Evolutionary conservation across 2,888 invertebrate species (phyloP).

Genomic region (Sycophila texana): DNA sequence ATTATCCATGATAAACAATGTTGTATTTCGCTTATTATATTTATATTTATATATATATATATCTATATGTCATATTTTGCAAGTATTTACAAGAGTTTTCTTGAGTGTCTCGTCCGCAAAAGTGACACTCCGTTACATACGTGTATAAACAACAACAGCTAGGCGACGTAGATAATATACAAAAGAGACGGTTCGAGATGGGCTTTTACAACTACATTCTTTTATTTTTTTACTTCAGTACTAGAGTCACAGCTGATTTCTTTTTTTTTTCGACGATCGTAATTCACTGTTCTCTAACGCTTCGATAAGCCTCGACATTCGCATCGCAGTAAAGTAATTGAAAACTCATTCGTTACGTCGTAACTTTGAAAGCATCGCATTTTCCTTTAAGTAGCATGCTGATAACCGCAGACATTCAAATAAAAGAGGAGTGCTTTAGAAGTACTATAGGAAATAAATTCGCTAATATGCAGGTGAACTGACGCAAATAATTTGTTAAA

Average conservation of each 20-base stretch:
- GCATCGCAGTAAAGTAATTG: too few species aligned
- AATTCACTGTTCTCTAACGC: constrained; percentile 19
- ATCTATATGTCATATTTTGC: constrained; percentile 56
- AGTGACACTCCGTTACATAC: constrained; percentile 58
- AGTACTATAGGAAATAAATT: constrained; percentile 19
- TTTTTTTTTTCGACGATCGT: constrained; percentile 32
- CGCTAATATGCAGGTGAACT: not conserved
- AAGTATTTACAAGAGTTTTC: constrained; percentile 65
- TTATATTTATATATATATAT: constrained; percentile 44
- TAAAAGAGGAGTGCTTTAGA: constrained; percentile 17
- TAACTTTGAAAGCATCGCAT: too few species aligned
- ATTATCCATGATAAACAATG: constrained; percentile 61
- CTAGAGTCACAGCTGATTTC: constrained; percentile 26
- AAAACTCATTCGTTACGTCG: too few species aligned
- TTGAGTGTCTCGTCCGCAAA: constrained; percentile 56
- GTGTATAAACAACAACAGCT: constrained; percentile 66
- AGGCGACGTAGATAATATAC: constrained; percentile 64
- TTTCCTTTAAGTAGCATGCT: too few species aligned
- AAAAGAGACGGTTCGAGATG: constrained; percentile 61
- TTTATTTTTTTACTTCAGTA: constrained; percentile 20
- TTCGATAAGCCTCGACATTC: constrained; percentile 12
- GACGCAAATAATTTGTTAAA: constrained; percentile 23
- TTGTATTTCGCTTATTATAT: constrained; percentile 27
- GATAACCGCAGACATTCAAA: not conserved
- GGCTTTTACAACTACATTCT: constrained; percentile 53